A percentile compares a stretch with the other conserved stretches of the same genome.
Evolutionary conservation across 1,140 invertebrate genomes (phyloP).

Genomic region (Drosophila miranda): DNA sequence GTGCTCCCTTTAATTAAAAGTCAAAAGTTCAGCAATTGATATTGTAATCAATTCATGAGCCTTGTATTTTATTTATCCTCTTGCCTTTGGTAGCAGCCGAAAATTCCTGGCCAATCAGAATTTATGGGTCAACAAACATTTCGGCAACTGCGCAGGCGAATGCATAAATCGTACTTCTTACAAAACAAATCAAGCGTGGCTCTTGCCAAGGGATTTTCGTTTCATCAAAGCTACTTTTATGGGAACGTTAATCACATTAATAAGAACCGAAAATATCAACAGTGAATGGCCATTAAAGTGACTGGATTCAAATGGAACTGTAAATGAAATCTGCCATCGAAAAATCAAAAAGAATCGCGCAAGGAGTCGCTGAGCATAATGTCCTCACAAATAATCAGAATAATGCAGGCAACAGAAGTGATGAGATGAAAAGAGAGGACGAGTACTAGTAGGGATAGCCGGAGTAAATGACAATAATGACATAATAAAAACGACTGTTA

Average conservation of each 20-base stretch:
- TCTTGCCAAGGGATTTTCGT: slow-evolving; percentile 1
- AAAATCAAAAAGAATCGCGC: slow-evolving; percentile 44
- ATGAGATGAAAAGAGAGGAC: not conserved
- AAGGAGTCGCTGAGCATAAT: slow-evolving; percentile 46
- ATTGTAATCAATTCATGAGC: slow-evolving; percentile 69
- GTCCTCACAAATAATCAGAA: slow-evolving; percentile 75
- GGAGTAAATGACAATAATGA: slow-evolving; percentile 79
- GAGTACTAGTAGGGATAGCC: slow-evolving; percentile 8
- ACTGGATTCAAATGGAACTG: not conserved
- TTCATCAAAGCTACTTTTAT: slow-evolving; percentile 34
- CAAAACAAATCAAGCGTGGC: slow-evolving; percentile 17
- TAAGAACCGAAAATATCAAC: slow-evolving; percentile 3
- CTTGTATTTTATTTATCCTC: slow-evolving; percentile 41
- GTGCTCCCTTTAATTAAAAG: slow-evolving; percentile 70
- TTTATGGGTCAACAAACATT: slow-evolving; percentile 40
- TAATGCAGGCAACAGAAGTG: slow-evolving; percentile 47
- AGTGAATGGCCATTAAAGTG: too few species aligned
- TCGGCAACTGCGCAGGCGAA: not conserved
- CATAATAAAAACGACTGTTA: slow-evolving; percentile 75
- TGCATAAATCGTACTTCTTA: slow-evolving; percentile 2
- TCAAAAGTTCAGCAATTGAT: slow-evolving; percentile 74
- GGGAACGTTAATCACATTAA: slow-evolving; percentile 32
- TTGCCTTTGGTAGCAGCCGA: slow-evolving; percentile 5
- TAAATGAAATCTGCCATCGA: slow-evolving; percentile 36
- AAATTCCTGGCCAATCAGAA: slow-evolving; percentile 17